Conservation (phyloP, 2,888 invertebrate genomes). For the Thymelicus lineola region DNA sequence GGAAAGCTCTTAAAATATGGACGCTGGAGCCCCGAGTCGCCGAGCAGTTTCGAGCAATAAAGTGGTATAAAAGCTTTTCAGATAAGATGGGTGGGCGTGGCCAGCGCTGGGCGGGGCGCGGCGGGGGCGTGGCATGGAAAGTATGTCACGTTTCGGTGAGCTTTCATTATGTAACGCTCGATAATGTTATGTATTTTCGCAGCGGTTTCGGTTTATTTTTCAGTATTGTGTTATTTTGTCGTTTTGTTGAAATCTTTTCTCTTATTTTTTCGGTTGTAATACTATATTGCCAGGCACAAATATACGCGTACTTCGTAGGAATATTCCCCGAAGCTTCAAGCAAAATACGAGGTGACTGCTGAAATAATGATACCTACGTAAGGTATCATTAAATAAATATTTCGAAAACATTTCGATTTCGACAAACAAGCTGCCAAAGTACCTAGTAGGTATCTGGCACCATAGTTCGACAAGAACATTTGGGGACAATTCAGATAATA, state of each 20-base stretch:
- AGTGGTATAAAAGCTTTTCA: constrained; percentile 42
- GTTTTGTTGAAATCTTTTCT: constrained; percentile 8
- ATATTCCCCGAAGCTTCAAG: too few relatives aligned
- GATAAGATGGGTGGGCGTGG: constrained; percentile 46
- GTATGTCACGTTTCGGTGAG: constrained; percentile 61
- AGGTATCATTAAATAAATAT: too few relatives aligned
- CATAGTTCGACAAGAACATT: too few relatives aligned
- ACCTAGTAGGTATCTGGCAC: too few relatives aligned
- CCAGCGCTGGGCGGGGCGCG: constrained; percentile 52
- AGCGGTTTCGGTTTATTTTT: constrained; percentile 11
- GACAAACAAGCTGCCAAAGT: too few relatives aligned
- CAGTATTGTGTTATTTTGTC: constrained; percentile 5
- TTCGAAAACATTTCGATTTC: too few relatives aligned
- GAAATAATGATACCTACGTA: too few relatives aligned
- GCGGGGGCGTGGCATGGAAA: constrained; percentile 59
- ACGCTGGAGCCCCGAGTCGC: constrained; percentile 27
- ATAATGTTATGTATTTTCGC: constrained; percentile 16
- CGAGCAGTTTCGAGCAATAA: constrained; percentile 39
- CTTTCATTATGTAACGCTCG: constrained; percentile 25
- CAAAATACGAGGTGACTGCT: too few relatives aligned
- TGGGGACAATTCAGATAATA: too few relatives aligned
- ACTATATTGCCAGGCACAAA: too few relatives aligned
- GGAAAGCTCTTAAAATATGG: constrained; percentile 36
- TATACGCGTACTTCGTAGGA: too few relatives aligned
- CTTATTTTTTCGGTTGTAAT: not conserved